Evolutionary conservation across 2,797 vertebrate genomes (phyloP), one percentile per base, ranked within the genome.

Genomic region (Aldrovandia affinis): DNA sequence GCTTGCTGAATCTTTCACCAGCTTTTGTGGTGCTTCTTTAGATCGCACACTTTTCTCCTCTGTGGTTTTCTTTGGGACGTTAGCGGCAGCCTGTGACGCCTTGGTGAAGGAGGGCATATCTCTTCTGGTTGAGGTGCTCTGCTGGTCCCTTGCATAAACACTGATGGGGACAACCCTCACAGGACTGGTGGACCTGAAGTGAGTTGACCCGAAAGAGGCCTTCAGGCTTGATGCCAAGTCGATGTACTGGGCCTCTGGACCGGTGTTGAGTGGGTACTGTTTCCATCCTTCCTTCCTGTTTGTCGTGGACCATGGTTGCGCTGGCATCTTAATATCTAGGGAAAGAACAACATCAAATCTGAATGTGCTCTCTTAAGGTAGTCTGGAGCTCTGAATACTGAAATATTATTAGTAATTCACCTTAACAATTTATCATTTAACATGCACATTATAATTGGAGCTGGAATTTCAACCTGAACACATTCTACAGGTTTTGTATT

Each of bases 301-400:
- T 39, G 95, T 89, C 57, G 90, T 82, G 73, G 95, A 92, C 78
- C 96, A 96, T 0, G 90, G 91, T 84, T 95, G 93, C n/a, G 92
- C 80, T 44, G 94, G 91, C 85, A 93, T 93, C 94, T 96, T 94
- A 90, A 96, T 94, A 89, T 97, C 97, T 99, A 91, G 54, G 86
- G 83, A 87, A 90, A 90, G 15, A 54, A 85, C 7, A 78, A 75
- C 30, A 42, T 30, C 54, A 39, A 50, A 55, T 55, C 22, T 91
- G 6, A 87, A 88, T 61, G 18, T 82, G 42, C 42, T 47, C 22
- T 77, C 22, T 25, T 39, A 14, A 20, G 36, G 18, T 20, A 20
- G 22, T 39, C 4, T 18, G 18, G 20, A 39, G 36, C 18, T 33
- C 33, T 73, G 36, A 39, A 73, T 73, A n/a, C 33, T 36, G 22